Conservation (phyloP, 2,888 invertebrate species). For the Capitulum mitella region DNA sequence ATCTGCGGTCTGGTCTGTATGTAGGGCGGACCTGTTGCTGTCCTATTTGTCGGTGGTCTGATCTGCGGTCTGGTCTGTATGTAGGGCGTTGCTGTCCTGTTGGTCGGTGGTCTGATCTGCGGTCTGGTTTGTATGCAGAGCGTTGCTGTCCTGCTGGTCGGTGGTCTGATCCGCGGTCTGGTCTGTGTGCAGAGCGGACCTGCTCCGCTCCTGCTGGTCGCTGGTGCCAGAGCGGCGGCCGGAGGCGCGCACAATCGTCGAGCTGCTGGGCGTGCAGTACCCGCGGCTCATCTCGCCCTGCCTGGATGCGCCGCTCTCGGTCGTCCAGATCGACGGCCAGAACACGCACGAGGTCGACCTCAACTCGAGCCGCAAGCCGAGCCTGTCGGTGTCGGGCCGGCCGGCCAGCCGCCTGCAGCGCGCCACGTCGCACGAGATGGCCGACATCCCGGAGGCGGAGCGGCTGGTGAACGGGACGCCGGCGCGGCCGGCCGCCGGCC, state of each 20-base stretch:
- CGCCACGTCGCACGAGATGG: neutral
- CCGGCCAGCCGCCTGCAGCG: neutral
- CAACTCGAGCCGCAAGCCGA: neutral
- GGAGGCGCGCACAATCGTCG: conserved; percentile 68
- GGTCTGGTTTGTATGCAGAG: neutral
- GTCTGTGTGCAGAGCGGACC: conserved; percentile 56
- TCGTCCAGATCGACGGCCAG: neutral
- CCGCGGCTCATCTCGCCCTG: conserved; percentile 69
- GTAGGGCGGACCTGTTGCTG: neutral
- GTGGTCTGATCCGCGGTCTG: neutral
- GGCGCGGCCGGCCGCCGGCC: too few species aligned
- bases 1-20: neutral
- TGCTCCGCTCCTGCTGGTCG: conserved; percentile 74
- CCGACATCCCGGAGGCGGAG: neutral
- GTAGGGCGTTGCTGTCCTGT: neutral
- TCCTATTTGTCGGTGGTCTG: neutral
- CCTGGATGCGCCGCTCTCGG: conserved; percentile 62
- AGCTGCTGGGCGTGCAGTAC: conserved; percentile 64
- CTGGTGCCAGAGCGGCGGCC: conserved; percentile 62
- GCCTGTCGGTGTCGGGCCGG: neutral
- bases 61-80: neutral
- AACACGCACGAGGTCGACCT: conserved; percentile 5
- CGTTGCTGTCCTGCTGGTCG: neutral
- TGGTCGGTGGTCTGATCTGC: neutral
- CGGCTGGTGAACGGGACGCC: neutral